Evolutionary conservation across 2,888 invertebrate species (phyloP).

Genomic region (Luperina testacea): DNA sequence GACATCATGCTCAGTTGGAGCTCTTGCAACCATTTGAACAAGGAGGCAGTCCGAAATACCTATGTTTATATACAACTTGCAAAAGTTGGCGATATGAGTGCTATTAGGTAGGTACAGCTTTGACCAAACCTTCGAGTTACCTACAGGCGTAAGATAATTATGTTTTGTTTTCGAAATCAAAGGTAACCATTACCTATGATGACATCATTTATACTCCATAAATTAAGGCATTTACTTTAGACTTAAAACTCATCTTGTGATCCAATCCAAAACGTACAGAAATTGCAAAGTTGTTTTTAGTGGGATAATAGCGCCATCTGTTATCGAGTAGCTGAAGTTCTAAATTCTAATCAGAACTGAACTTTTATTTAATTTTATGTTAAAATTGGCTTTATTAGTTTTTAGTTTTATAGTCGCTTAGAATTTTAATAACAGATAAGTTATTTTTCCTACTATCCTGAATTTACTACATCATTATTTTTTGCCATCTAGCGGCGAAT

Average conservation of each 20-base stretch:
- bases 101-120: too few relatives aligned
- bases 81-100: background rate
- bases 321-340: slow-evolving; percentile 53
- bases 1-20: background rate
- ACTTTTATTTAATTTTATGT: background rate
- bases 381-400: background rate
- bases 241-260: background rate
- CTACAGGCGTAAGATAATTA: too few relatives aligned
- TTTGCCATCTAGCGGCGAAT: slow-evolving; percentile 74
- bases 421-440: background rate
- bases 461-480: too few relatives aligned
- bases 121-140: too few relatives aligned
- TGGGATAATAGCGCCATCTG: slow-evolving; percentile 55
- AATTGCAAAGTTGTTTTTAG: background rate
- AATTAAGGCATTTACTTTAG: background rate
- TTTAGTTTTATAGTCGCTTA: too few relatives aligned
- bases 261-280: background rate
- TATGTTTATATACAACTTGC: background rate
- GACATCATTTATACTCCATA: background rate
- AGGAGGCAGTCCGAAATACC: background rate
- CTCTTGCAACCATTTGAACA: background rate
- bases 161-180: too few relatives aligned
- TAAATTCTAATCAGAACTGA: background rate
- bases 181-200: too few relatives aligned
- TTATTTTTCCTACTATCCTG: background rate